Evolutionary conservation across 2,113 vertebrate genomes (phyloP).

Genomic region (Neogobius melanostomus): DNA sequence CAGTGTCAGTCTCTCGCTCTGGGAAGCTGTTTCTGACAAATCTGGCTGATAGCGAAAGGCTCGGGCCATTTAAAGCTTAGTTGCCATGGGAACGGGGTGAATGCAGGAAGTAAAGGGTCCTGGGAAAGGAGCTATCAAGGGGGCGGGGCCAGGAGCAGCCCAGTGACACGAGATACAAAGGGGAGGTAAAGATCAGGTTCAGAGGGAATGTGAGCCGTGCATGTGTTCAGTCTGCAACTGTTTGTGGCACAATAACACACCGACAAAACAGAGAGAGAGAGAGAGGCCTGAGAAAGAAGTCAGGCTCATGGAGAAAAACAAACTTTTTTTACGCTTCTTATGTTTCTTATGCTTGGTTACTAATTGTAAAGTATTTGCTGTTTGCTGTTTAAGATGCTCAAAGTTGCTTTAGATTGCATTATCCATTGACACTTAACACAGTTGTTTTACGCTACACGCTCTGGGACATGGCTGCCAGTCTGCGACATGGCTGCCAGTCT

Average conservation of each 20-base stretch:
- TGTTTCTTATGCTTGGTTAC: too few relatives aligned
- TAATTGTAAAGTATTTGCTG: too few relatives aligned
- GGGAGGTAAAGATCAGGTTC: slow-evolving; percentile 68
- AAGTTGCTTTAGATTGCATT: too few relatives aligned
- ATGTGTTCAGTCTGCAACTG: slow-evolving; percentile 47
- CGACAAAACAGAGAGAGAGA: slow-evolving; percentile 14
- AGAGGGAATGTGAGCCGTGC: slow-evolving; percentile 22
- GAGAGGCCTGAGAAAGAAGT: slow-evolving; percentile 16
- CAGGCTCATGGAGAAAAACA: slow-evolving; percentile 16
- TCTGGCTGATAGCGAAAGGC: slow-evolving; percentile 62
- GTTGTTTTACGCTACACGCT: too few relatives aligned
- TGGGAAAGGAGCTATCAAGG: slow-evolving; percentile 75
- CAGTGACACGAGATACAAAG: slow-evolving; percentile 69
- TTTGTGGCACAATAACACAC: slow-evolving; percentile 41
- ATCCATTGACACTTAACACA: too few relatives aligned
- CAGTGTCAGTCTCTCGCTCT: slow-evolving; percentile 37
- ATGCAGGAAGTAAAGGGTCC: slow-evolving; percentile 76
- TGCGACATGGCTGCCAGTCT: too few relatives aligned
- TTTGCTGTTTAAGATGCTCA: too few relatives aligned
- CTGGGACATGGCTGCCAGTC: too few relatives aligned
- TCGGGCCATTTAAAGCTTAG: slow-evolving; percentile 63
- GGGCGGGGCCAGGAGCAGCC: slow-evolving; percentile 67
- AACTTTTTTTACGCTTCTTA: too few relatives aligned
- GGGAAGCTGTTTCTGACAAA: slow-evolving; percentile 57
- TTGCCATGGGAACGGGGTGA: slow-evolving; percentile 74